phyloP scores from a whole-genome alignment of 2,888 invertebrate genomes.

The Omphaloscelis lunosa region DNA sequence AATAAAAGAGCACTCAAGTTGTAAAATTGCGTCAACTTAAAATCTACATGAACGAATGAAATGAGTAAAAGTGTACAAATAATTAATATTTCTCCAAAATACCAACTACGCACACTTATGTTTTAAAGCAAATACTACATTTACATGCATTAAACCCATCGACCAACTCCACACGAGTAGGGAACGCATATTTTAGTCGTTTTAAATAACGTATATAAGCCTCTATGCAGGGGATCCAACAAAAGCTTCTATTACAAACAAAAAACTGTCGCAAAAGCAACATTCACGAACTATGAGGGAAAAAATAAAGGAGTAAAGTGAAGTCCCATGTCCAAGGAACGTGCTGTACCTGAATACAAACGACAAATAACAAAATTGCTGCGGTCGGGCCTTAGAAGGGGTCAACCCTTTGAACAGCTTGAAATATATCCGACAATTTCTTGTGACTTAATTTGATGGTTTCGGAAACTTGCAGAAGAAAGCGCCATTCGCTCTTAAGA shows the following conservation, averaged over 20 bases:
- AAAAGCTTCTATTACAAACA: slow-evolving; percentile 45
- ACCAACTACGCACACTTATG: not conserved
- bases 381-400: slow-evolving; percentile 61
- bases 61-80: not conserved
- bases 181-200: slow-evolving; percentile 48
- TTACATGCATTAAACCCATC: slow-evolving; percentile 41
- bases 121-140: slow-evolving; percentile 28
- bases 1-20: not conserved
- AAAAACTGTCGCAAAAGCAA: slow-evolving; percentile 62
- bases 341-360: slow-evolving; percentile 82
- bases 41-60: not conserved
- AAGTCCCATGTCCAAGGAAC: slow-evolving; percentile 79
- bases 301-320: slow-evolving; percentile 74
- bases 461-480: slow-evolving; percentile 23
- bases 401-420: slow-evolving; percentile 73
- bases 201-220: slow-evolving; percentile 51
- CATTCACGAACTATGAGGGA: slow-evolving; percentile 63
- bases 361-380: slow-evolving; percentile 77
- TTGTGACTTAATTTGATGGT: slow-evolving; percentile 64
- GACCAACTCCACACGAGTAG: slow-evolving; percentile 39
- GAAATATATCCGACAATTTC: slow-evolving; percentile 60
- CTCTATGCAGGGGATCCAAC: slow-evolving; percentile 38
- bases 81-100: slow-evolving; percentile 3
- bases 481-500: slow-evolving; percentile 14
- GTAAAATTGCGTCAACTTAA: not conserved